These are phyloP conservation scores for Junco hyemalis DNA, from an alignment of 2,113 vertebrate species.

Conservation along the genomic window DNA sequence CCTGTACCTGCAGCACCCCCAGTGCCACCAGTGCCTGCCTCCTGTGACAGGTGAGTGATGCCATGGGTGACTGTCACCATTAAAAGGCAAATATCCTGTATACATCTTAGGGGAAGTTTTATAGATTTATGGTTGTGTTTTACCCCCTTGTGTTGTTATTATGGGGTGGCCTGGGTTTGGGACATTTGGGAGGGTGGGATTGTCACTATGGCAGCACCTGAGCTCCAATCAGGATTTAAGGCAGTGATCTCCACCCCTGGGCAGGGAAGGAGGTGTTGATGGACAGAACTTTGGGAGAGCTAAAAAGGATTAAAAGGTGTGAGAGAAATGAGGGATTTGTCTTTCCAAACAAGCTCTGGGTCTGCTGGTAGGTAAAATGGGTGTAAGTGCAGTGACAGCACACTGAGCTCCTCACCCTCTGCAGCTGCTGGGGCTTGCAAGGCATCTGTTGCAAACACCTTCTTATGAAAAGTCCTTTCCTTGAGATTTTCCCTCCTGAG, in stretches of 20 bases:
- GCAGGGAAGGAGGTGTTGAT: not conserved
- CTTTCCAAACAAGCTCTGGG: not conserved
- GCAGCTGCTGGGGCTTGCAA: slow-evolving; percentile 57
- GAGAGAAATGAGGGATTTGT: not conserved
- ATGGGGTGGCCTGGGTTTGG: not conserved
- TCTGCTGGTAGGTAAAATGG: not conserved
- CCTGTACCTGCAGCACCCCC: not conserved
- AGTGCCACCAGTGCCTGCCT: not conserved
- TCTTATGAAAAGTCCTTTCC: too few species aligned
- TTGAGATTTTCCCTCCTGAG: too few species aligned
- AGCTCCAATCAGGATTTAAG: not conserved
- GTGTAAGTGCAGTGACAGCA: slow-evolving; percentile 19
- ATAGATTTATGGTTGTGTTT: not conserved
- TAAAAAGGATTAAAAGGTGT: not conserved
- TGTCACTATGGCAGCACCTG: not conserved
- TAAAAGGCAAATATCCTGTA: not conserved
- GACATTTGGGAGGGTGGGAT: not conserved
- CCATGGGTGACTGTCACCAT: not conserved
- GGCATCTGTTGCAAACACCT: not conserved
- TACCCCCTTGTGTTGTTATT: not conserved
- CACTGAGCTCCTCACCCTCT: slow-evolving; percentile 18
- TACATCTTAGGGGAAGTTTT: not conserved
- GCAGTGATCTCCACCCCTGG: too few species aligned
- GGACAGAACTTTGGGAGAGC: not conserved
- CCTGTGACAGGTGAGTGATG: not conserved